Conservation (phyloP, 2,797 vertebrate genomes). For the Neosalanx taihuensis region DNA sequence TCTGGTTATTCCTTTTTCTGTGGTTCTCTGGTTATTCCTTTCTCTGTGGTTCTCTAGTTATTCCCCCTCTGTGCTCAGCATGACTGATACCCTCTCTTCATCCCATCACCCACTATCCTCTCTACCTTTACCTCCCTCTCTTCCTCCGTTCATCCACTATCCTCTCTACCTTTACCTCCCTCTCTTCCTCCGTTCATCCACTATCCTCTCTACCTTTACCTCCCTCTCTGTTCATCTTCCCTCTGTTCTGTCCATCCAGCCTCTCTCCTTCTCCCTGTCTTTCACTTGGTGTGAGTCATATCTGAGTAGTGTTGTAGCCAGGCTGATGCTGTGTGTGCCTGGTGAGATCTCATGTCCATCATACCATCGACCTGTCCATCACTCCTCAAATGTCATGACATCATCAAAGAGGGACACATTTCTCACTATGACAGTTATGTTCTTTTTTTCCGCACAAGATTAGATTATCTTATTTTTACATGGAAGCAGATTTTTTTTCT, state of each 20-base stretch:
- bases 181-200: not conserved
- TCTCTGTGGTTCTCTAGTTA: too few relatives aligned
- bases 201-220: not conserved
- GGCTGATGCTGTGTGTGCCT: constrained; percentile 55
- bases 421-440: constrained; percentile 11
- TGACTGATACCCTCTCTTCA: not conserved
- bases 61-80: not conserved
- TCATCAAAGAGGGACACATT: constrained; percentile 57
- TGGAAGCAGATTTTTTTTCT: constrained; percentile 36
- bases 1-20: too few relatives aligned
- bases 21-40: not conserved
- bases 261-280: constrained; percentile 14
- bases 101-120: not conserved
- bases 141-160: not conserved
- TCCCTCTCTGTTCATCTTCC: not conserved
- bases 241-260: not conserved
- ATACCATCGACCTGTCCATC: not conserved
- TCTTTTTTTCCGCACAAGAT: not conserved
- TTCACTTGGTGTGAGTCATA: constrained; percentile 61
- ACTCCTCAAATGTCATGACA: constrained; percentile 47
- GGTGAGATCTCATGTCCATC: not conserved
- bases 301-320: constrained; percentile 31
- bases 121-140: not conserved
- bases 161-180: not conserved
- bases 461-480: not conserved